Conservation (phyloP, 2,888 invertebrate species). For the Chydorus sphaericus region DNA sequence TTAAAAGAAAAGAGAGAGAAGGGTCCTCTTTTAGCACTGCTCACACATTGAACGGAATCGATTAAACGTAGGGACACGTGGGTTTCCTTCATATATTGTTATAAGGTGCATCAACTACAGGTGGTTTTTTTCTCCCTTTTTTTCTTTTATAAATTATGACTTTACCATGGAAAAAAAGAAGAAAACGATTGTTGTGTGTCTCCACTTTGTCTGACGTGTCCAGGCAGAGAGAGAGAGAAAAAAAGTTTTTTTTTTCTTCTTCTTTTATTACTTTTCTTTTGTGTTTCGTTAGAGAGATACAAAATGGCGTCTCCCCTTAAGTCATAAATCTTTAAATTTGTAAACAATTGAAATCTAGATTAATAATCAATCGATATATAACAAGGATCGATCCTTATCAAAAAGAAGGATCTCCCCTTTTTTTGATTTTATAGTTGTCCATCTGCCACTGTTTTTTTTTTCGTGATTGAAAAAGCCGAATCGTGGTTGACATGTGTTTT, state of each 20-base stretch:
- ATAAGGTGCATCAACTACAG: not conserved
- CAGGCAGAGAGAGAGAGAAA: not conserved
- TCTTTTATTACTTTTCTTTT: not conserved
- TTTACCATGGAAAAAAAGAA: not conserved
- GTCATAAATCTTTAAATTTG: not conserved
- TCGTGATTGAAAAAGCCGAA: too few relatives aligned
- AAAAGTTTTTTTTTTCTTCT: not conserved
- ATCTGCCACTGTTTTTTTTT: slow-evolving; percentile 3
- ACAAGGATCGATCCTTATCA: not conserved
- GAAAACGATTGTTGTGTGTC: slow-evolving; percentile 5
- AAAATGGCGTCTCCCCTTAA: not conserved
- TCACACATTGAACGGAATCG: too few relatives aligned
- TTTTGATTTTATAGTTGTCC: not conserved
- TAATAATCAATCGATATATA: not conserved
- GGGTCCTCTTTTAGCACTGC: not conserved
- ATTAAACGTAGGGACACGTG: not conserved
- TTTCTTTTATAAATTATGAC: not conserved
- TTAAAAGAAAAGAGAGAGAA: not conserved
- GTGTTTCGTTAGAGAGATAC: not conserved
- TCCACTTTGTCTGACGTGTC: slow-evolving; percentile 8
- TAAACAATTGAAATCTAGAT: not conserved
- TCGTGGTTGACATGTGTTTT: slow-evolving; percentile 6
- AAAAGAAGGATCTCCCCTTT: not conserved
- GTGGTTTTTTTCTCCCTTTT: not conserved
- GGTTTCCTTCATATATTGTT: not conserved